Base-by-base conservation (phyloP, 2,888 invertebrate species). In the Amorpha juglandis region DNA sequence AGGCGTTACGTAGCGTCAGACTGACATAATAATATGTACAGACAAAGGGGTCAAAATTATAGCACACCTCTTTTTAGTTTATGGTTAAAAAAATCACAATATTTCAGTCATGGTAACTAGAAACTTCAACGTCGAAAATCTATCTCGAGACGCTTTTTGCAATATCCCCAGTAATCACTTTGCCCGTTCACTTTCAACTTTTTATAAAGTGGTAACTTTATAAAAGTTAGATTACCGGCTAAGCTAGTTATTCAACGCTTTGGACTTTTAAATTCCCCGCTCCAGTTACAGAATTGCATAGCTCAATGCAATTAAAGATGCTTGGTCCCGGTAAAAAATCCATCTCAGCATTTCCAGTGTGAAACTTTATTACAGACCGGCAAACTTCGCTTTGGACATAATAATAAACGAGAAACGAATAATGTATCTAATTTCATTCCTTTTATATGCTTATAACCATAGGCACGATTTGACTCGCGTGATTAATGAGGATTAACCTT, bases 261-360 rank as follows among this genome's bases (percentile, higher is more conserved):
- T 62, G 7, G 21, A 27, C 42, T 52, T 62, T 65, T 65, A 65
- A 63, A 53, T 63, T 42, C 65, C 21, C 42, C 35, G 65, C 50
- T 42, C 35, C 63, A 63, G 52, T 63, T 53, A 63, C 63, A 53
- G 63, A 53, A 53, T 53, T 66, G 66, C 66, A 63, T 63, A 63
- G 66, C 47, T 21, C 53, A 47, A 72, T 71, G 74, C 73, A 75
- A 76, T 78, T 74, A 76, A 70, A 70, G 70, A 69, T 64, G 68
- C 48, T 62, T 52, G 62, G 27, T 58, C 62, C 69, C 65, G 66
- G 62, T 67, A 64, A 70, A 75, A 77, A 74, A 72, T 67, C 67
- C 68, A 63, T 69, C 67, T 73, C 73, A 69, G 73, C 72, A 33
- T 67, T 76, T 74, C 14, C 72, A 72, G 72, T 70, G 70, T 70